Percentiles rank a stretch among this genome's conserved stretches.
Conservation (phyloP, 2,888 invertebrate genomes). For the Ichneumon xanthorius region DNA sequence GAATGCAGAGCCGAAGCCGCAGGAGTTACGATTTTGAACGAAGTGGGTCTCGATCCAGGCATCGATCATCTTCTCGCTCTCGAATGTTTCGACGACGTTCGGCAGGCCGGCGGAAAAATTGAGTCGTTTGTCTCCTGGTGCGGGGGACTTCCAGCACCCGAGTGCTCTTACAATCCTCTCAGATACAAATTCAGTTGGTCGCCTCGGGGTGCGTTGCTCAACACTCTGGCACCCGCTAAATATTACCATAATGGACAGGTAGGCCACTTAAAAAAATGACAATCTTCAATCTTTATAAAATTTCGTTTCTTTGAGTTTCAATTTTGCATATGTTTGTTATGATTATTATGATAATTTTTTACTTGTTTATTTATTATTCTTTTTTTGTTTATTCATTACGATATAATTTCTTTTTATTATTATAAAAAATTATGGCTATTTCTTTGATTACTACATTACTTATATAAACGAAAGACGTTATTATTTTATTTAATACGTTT, state of each 20-base stretch:
- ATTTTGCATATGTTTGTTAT: not conserved
- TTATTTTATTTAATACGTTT: not conserved
- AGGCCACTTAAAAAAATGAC: slow-evolving; percentile 63
- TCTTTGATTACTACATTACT: too few relatives aligned
- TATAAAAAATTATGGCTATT: too few relatives aligned
- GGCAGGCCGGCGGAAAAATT: slow-evolving; percentile 95
- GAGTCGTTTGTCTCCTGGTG: slow-evolving; percentile 99
- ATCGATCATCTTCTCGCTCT: slow-evolving; percentile 98
- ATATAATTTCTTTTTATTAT: too few relatives aligned
- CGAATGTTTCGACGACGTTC: slow-evolving; percentile 98
- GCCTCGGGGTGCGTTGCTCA: slow-evolving; percentile 96
- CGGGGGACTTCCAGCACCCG: slow-evolving; percentile 98
- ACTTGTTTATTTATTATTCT: too few relatives aligned
- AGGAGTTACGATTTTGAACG: slow-evolving; percentile 97
- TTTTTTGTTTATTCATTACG: too few relatives aligned
- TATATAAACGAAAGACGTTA: too few relatives aligned
- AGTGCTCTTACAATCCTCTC: slow-evolving; percentile 95
- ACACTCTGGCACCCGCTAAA: slow-evolving; percentile 95
- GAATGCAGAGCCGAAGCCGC: slow-evolving; percentile 91
- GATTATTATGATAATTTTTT: too few relatives aligned
- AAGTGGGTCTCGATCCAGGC: slow-evolving; percentile 99
- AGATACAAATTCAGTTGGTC: slow-evolving; percentile 99
- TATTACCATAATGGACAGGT: slow-evolving; percentile 93
- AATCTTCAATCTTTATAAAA: not conserved
- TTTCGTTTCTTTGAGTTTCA: not conserved